Percentiles rank a stretch among this genome's conserved stretches.
phyloP scores from a whole-genome alignment of 2,888 invertebrate species.

The Tanypteryx hageni region DNA sequence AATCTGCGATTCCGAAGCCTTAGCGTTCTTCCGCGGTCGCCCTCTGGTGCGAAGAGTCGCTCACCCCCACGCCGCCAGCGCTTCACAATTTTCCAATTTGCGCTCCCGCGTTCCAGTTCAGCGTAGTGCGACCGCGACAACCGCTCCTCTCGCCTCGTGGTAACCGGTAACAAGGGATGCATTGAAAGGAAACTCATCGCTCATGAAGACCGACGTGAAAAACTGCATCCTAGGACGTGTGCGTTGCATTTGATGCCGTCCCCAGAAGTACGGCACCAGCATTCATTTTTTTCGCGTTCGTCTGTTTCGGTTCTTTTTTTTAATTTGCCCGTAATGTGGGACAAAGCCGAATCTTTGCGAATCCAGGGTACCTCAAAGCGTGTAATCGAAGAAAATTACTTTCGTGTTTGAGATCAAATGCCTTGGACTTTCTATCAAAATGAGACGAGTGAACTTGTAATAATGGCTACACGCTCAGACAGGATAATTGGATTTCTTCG shows the following conservation, averaged over 20 bases:
- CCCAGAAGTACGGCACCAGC: neutral
- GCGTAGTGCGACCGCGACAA: constrained; percentile 1
- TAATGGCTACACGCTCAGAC: no score
- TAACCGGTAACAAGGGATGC: constrained; percentile 11
- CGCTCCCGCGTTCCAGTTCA: constrained; percentile 58
- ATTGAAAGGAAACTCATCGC: constrained; percentile 41
- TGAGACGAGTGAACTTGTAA: no score
- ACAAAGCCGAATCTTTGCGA: no score
- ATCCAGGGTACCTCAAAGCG: no score
- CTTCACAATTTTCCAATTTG: constrained; percentile 62
- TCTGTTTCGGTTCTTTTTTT: neutral
- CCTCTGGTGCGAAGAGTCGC: neutral
- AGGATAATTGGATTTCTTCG: no score
- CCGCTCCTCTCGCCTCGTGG: neutral
- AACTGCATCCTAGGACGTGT: neutral
- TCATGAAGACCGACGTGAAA: neutral
- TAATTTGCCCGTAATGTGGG: no score
- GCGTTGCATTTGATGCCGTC: neutral
- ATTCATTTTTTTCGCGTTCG: neutral
- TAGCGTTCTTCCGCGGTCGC: constrained; percentile 6
- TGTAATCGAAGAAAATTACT: no score
- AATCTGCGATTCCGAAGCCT: neutral
- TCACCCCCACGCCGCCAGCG: neutral
- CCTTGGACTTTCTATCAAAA: no score
- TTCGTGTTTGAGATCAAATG: no score